A percentile compares a stretch with the other conserved stretches of the same genome.
phyloP scores from a whole-genome alignment of 2,113 vertebrate genomes.

The Acrocephalus kingi region DNA sequence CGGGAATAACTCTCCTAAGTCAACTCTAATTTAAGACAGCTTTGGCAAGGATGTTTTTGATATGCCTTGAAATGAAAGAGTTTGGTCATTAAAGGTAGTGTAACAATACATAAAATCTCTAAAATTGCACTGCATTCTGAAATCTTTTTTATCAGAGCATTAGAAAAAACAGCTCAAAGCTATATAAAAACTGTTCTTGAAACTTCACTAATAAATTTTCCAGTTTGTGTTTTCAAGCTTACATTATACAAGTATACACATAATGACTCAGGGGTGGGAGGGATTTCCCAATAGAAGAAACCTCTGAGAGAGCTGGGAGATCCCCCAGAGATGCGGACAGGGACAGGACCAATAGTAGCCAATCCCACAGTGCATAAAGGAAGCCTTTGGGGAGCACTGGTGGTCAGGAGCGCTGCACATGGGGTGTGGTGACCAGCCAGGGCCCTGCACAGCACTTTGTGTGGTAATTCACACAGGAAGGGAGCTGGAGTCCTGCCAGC shows the following conservation, averaged over 20 bases:
- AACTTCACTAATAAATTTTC: background rate
- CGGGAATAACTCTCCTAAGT: background rate
- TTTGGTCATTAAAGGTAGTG: background rate
- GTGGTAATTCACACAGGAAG: background rate
- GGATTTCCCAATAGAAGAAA: background rate
- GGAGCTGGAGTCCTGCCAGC: background rate
- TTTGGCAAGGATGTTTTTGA: background rate
- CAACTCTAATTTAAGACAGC: background rate
- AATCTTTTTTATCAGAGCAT: background rate
- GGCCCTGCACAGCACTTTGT: background rate
- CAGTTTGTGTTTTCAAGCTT: background rate
- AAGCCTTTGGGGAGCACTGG: background rate
- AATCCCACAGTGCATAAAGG: background rate
- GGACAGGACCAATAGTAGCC: background rate
- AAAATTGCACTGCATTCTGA: background rate
- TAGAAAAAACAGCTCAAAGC: background rate
- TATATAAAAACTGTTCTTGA: background rate
- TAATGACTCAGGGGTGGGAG: background rate
- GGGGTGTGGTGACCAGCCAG: fast-evolving
- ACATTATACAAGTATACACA: background rate
- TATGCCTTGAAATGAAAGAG: background rate
- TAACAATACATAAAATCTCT: background rate
- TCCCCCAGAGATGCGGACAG: background rate
- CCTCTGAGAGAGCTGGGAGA: background rate
- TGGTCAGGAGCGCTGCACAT: fast-evolving